A percentile compares a stretch with the other conserved stretches of the same genome.
Evolutionary conservation across 2,888 invertebrate species (phyloP).

Genomic region (Ceriagrion tenellum): DNA sequence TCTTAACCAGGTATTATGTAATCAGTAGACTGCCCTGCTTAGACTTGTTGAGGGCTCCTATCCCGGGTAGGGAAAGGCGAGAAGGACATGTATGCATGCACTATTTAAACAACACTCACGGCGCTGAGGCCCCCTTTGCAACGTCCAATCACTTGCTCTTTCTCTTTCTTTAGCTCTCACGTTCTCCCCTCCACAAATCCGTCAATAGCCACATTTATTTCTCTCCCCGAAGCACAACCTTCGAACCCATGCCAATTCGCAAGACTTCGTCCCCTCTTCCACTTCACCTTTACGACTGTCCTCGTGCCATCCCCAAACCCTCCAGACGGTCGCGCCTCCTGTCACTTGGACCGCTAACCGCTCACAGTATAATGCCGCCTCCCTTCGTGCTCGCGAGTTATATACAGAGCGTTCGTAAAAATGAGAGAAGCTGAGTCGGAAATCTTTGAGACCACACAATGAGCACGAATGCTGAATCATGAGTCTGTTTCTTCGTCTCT

Average conservation of each 20-base stretch:
- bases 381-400: background rate
- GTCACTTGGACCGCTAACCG: background rate
- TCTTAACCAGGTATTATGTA: background rate
- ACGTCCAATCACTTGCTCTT: background rate
- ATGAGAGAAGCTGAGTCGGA: background rate
- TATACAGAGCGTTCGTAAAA: background rate
- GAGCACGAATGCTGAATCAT: background rate
- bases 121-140: background rate
- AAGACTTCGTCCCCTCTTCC: background rate
- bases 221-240: background rate
- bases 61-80: background rate
- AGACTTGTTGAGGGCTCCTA: background rate
- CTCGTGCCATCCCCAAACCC: background rate
- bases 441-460: background rate
- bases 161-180: conserved; percentile 35
- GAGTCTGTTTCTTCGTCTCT: background rate
- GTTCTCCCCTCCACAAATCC: background rate
- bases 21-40: background rate
- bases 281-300: background rate
- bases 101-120: background rate
- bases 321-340: background rate
- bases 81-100: background rate
- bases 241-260: conserved; percentile 26
- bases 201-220: conserved; percentile 6
- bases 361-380: background rate